phyloP scores from a whole-genome alignment of 2,888 invertebrate genomes.

The Laothoe populi region DNA sequence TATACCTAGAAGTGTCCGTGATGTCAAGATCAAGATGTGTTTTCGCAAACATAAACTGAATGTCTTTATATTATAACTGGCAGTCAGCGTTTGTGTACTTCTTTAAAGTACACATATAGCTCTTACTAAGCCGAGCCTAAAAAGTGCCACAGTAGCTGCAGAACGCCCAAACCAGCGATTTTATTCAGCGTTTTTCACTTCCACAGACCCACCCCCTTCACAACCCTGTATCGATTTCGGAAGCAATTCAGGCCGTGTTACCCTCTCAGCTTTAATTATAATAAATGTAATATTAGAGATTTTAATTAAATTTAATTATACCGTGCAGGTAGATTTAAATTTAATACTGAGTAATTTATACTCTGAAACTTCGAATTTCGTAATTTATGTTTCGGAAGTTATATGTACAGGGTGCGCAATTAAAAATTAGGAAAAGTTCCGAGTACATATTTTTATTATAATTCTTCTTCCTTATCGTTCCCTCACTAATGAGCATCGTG shows the following conservation, averaged over 20 bases:
- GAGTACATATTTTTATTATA: background rate
- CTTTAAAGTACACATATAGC: too few species aligned
- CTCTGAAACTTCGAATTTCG: conserved; percentile 27
- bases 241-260: conserved; percentile 31
- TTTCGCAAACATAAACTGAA: too few species aligned
- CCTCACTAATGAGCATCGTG: too few species aligned
- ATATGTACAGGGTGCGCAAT: background rate
- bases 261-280: conserved; percentile 35
- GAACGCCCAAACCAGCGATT: background rate
- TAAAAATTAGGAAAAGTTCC: background rate
- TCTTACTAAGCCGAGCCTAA: too few species aligned
- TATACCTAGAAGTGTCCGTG: too few species aligned
- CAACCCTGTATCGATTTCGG: conserved; percentile 28
- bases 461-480: too few species aligned
- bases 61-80: too few species aligned
- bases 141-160: too few species aligned
- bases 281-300: conserved; percentile 39
- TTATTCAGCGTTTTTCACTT: background rate
- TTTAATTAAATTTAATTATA: conserved; percentile 46
- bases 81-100: too few species aligned
- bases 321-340: conserved; percentile 33
- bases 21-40: too few species aligned
- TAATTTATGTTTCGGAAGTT: conserved; percentile 13
- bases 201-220: background rate
- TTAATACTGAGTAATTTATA: conserved; percentile 2